Percentiles rank a stretch among this genome's conserved stretches.
phyloP scores from a whole-genome alignment of 2,888 invertebrate species.

The Folsomia candida region DNA sequence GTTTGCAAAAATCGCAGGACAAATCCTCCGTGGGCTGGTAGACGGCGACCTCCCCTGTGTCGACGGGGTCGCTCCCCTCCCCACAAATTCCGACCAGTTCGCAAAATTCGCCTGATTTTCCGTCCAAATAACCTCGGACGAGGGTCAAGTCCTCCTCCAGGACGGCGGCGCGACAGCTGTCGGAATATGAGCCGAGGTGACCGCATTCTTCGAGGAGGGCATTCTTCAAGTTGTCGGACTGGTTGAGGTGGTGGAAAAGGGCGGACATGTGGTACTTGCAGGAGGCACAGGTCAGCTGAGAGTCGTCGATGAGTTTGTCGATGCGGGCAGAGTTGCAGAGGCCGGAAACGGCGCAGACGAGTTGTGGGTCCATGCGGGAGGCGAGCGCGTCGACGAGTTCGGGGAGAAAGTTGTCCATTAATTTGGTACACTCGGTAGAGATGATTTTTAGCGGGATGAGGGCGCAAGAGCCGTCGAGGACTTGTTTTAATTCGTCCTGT shows the following conservation, averaged over 20 bases:
- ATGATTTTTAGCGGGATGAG: constrained; percentile 73
- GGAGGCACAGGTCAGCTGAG: constrained; percentile 49
- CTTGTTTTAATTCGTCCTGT: constrained; percentile 76
- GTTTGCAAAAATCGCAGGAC: constrained; percentile 80
- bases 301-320: too few relatives aligned
- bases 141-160: constrained; percentile 65
- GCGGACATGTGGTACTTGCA: constrained; percentile 51
- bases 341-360: constrained; percentile 82
- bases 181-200: constrained; percentile 69
- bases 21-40: constrained; percentile 58
- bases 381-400: constrained; percentile 82
- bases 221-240: constrained; percentile 61
- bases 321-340: constrained; percentile 76
- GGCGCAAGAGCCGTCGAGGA: constrained; percentile 83
- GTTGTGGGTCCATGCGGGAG: constrained; percentile 86
- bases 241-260: constrained; percentile 58
- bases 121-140: constrained; percentile 49
- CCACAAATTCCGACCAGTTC: constrained; percentile 74
- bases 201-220: constrained; percentile 63
- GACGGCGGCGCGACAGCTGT: constrained; percentile 73
- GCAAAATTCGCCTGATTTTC: constrained; percentile 68
- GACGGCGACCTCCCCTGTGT: constrained; percentile 38
- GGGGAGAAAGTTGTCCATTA: constrained; percentile 81
- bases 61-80: constrained; percentile 29
- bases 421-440: constrained; percentile 70